Conservation (phyloP, 2,888 invertebrate species). For the Epirrita christyi region DNA sequence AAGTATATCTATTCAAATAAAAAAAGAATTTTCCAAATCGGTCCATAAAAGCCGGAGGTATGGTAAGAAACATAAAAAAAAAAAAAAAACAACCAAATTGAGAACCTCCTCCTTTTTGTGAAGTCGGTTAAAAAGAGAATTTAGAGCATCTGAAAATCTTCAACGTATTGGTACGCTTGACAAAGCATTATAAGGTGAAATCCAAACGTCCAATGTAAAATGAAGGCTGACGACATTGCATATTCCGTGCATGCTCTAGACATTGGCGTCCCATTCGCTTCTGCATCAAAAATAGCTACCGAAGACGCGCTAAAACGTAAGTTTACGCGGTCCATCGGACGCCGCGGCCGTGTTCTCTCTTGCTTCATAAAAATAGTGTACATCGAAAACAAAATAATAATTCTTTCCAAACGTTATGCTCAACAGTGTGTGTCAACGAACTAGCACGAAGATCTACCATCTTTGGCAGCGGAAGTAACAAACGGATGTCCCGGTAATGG, state of each 20-base stretch:
- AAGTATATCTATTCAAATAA: too few species aligned
- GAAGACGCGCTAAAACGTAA: slow-evolving; percentile 78
- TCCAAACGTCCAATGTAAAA: slow-evolving; percentile 55
- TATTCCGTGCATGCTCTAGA: slow-evolving; percentile 84
- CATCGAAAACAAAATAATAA: slow-evolving; percentile 8
- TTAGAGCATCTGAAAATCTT: too few species aligned
- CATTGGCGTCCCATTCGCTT: slow-evolving; percentile 82
- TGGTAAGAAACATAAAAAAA: too few species aligned
- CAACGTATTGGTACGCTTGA: neutral
- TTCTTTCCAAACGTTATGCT: slow-evolving; percentile 39
- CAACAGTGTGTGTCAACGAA: slow-evolving; percentile 74
- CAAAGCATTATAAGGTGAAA: slow-evolving; percentile 43
- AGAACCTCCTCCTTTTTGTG: too few species aligned
- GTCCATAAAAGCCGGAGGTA: too few species aligned
- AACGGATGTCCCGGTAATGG: slow-evolving; percentile 83
- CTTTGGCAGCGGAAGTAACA: slow-evolving; percentile 83
- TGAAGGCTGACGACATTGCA: slow-evolving; percentile 81
- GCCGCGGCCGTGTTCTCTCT: slow-evolving; percentile 61
- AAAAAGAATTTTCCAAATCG: too few species aligned
- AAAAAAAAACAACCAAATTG: too few species aligned
- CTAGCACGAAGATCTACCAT: slow-evolving; percentile 78
- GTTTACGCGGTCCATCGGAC: slow-evolving; percentile 74
- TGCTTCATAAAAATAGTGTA: slow-evolving; percentile 37
- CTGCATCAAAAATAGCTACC: slow-evolving; percentile 83
- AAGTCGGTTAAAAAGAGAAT: too few species aligned